Conservation (phyloP, 2,113 vertebrate genomes). For the Upupa epops region DNA sequence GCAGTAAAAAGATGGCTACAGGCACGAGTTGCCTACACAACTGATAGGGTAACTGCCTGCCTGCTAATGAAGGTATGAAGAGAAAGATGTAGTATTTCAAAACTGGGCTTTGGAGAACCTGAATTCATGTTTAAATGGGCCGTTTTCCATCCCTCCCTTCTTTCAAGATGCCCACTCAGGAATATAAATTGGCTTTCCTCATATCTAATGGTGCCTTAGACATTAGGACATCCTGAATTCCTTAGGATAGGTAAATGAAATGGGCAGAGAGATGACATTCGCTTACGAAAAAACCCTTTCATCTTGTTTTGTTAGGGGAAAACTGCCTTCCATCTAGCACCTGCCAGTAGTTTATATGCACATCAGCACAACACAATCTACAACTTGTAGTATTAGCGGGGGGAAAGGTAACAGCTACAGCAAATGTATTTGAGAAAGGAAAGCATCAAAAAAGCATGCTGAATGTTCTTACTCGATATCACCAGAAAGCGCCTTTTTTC, state of each 20-base stretch:
- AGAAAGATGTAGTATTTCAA: neutral
- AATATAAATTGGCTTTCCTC: neutral
- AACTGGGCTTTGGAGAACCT: neutral
- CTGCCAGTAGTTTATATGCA: neutral
- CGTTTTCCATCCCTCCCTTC: neutral
- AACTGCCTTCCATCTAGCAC: neutral
- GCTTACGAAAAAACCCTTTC: neutral
- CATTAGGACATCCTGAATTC: neutral
- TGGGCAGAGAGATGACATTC: neutral
- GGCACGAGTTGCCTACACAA: neutral
- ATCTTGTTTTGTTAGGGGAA: neutral
- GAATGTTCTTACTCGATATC: neutral
- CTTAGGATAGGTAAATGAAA: neutral
- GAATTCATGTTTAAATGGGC: neutral
- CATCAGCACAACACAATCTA: neutral
- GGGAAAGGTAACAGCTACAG: neutral
- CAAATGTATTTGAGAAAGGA: neutral
- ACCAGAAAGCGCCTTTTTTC: constrained; percentile 73
- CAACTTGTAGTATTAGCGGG: neutral
- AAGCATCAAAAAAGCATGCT: neutral
- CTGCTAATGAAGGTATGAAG: neutral
- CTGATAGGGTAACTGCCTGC: neutral
- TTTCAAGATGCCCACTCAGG: neutral
- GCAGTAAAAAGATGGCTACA: neutral
- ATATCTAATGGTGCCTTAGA: neutral